Evolutionary conservation across 2,113 vertebrate species (phyloP), one percentile per base, ranked within the genome.

Genomic region (Zosterops borbonicus): DNA sequence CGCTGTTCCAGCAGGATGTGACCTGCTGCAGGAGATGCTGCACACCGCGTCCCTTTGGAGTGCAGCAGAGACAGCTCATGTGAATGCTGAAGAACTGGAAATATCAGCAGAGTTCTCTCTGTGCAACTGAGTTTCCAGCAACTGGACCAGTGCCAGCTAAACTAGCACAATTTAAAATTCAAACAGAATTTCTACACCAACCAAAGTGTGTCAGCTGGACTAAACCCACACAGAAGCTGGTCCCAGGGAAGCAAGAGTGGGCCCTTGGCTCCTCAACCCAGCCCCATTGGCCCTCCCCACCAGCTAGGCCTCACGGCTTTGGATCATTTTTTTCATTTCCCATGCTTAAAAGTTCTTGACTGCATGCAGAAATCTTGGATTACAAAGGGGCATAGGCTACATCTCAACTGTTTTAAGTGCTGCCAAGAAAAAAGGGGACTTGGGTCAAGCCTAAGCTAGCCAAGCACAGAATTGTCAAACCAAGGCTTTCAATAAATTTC

Each of bases 371-470:
- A 86, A 47, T 83, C 90, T 95, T 92, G 93, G 90, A 95, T 95
- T 90, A 88, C 39, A 5, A 88, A 88, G 82, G 50, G 62, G 55
- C 52, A 74, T 16, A 95, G 89, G 55, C 84, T 83, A 68, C 73
- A 28, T 80, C 92, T 63, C 68, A 71, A 29, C 59, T 86, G 47
- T 93, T 96, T 96, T 27, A 95, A 94, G 88, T 89, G 60, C 37
- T 96, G 96, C 95, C 94, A 96, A 92, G 90, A 75, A 75, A 70
- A 91, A 92, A 83, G 39, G 79, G 60, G 68, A 81, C 83, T 90
- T 93, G 83, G 92, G 68, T 93, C 83, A 93, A 86, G 82, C 55
- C 64, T 79, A 90, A 91, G 55, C 78, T 87, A 94, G 93, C 55
- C 83, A 95, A 96, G 83, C 52, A 67, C 64, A 86, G 90, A 89